Evolutionary conservation across 2,113 vertebrate species (phyloP), one percentile per base, ranked within the genome.

Genomic region (Petroica traversi): DNA sequence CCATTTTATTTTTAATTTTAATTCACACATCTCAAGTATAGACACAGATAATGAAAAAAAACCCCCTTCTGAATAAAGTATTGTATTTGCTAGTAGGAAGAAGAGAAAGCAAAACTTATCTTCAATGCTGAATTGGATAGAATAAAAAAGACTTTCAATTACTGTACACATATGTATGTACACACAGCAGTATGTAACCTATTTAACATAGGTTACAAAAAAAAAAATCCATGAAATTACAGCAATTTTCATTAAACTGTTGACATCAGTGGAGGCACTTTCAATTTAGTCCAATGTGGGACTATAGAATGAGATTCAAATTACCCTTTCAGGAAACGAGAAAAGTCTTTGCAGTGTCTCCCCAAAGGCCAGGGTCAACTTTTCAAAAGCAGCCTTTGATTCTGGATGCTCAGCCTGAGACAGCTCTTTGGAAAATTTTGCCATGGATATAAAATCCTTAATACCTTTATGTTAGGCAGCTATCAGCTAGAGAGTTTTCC

Each of bases 1-100:
- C 78, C 91, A 85, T 93, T 84, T 95, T 74, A 85, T 88, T 97
- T 97, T 89, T 90, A 94, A 83, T 96, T 95, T 97, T 95, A 92
- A 80, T 95, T 97, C 82, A 93, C 78, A 71, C 93, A 93, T 90
- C 89, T 96, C 85, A 97, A 96, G 90, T 55, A 94, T 88, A 96
- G 28, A 36, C 43, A 96, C 34, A 93, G 91, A 97, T 96, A 92
- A 54, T 72, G 77, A 87, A 95, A 96, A 88, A 41, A n/a, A n/a
- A n/a, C n/a, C n/a, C n/a, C n/a, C 40, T 92, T 95, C 54, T 76
- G 52, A 40, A 78, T 29, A 89, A 95, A 93, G 90, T 89, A 61
- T 36, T 97, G 66, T 83, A 71, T 93, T 95, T 86, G 82, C 85
- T 86, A 95, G 78, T 63, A 94, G 85, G 94, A 95, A 93, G 91